A percentile compares a stretch with the other conserved stretches of the same genome.
Conservation (phyloP, 2,113 vertebrate species). For the Ploceus nigricollis region DNA sequence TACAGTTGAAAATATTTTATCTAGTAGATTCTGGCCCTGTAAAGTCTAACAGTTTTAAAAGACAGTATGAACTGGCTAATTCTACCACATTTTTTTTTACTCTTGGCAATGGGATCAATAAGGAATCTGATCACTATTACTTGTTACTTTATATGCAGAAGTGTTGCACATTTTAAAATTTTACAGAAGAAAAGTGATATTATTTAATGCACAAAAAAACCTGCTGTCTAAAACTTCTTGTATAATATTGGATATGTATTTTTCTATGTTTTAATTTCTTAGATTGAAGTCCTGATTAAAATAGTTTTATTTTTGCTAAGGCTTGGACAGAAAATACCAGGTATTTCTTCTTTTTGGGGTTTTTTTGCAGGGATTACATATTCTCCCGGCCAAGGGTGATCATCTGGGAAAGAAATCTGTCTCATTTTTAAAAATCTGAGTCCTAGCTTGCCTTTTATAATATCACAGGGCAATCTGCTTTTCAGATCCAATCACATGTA, state of each 20-base stretch:
- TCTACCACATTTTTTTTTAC: neutral
- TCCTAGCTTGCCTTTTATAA: neutral
- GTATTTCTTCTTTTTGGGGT: neutral
- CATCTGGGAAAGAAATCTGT: neutral
- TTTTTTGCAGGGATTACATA: neutral
- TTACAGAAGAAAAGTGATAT: neutral
- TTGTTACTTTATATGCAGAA: neutral
- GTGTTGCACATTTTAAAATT: neutral
- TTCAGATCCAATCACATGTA: neutral
- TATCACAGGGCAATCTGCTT: neutral
- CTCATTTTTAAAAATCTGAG: neutral
- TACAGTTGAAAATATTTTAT: neutral
- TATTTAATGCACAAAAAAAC: neutral
- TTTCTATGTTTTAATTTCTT: neutral
- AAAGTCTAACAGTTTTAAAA: neutral
- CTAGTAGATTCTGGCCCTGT: neutral
- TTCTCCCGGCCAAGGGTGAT: neutral
- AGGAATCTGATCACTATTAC: neutral
- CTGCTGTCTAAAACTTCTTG: neutral
- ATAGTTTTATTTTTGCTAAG: neutral
- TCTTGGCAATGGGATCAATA: neutral
- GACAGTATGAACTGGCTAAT: neutral
- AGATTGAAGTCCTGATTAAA: neutral
- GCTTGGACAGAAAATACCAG: neutral
- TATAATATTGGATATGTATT: neutral